These are phyloP conservation scores for Yponomeuta plumbellus DNA, from an alignment of 2,888 invertebrate genomes.

Conservation along the genomic window DNA sequence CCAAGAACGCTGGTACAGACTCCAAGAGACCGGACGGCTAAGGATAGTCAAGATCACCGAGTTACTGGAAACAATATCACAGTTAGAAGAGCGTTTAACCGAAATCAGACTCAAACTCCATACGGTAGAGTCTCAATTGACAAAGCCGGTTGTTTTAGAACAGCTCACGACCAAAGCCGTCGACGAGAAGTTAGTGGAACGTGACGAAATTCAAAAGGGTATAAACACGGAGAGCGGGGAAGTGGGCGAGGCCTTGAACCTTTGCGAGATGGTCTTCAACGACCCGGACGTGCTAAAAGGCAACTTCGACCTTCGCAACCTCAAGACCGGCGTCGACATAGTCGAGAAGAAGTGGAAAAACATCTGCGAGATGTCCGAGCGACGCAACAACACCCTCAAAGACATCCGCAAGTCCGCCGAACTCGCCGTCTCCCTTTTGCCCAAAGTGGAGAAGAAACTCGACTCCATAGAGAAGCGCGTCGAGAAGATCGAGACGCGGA, in stretches of 20 bases:
- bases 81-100: slow-evolving; percentile 83
- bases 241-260: slow-evolving; percentile 85
- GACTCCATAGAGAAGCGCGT: slow-evolving; percentile 77
- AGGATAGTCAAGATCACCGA: slow-evolving; percentile 84
- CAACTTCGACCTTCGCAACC: slow-evolving; percentile 81
- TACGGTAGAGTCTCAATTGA: slow-evolving; percentile 82
- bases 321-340: slow-evolving; percentile 81
- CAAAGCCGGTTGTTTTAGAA: slow-evolving; percentile 81
- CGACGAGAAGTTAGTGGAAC: slow-evolving; percentile 81
- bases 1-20: slow-evolving; percentile 81
- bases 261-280: slow-evolving; percentile 85
- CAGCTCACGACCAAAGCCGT: slow-evolving; percentile 79
- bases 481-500: slow-evolving; percentile 66
- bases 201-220: slow-evolving; percentile 83
- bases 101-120: slow-evolving; percentile 84
- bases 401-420: slow-evolving; percentile 79
- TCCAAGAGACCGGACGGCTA: slow-evolving; percentile 80
- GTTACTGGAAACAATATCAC: slow-evolving; percentile 81
- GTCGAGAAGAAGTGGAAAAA: slow-evolving; percentile 88
- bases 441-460: slow-evolving; percentile 78
- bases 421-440: slow-evolving; percentile 78
- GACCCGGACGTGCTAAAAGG: slow-evolving; percentile 84
- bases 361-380: slow-evolving; percentile 83
- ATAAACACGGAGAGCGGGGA: slow-evolving; percentile 87
- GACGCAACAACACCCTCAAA: slow-evolving; percentile 67